Base-by-base conservation (phyloP, 2,888 invertebrate genomes). In the Eristalis intricaria region DNA sequence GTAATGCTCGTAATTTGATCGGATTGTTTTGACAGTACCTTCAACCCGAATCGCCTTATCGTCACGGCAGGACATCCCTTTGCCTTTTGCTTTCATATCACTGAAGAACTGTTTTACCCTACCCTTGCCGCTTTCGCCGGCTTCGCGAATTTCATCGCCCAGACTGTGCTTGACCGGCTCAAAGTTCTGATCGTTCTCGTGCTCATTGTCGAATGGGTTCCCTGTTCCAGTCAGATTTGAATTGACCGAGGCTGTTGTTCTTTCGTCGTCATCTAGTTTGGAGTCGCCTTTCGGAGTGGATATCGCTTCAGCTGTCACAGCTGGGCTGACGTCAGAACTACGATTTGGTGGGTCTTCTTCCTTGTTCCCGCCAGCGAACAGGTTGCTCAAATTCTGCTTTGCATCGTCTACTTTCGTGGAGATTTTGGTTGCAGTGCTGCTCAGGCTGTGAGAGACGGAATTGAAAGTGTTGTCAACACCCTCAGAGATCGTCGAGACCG, bases 221-320 rank as follows among this genome's bases (percentile, higher is more conserved):
- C 90, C 91, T 23, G 90, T 91, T 58, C 90, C 91, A 32, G 90
- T 91, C 60, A 91, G 90, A 65, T 91, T 92, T 0, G 93, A 93
- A 79, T 92, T 93, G 0, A 92, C 92, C 0, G 93, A 93, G 4
- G 92, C 93, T 1, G 93, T 93, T 11, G 93, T 93, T 0, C 92
- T 90, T 77, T 93, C 93, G 79, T 93, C 93, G 19, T 90, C 90
- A 29, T 90, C 90, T 8, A 56, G 43, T 3, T 86, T 87, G 8
- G 84, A 84, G 19, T 4, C 56, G n/a, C 73, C 80, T 19, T 86
- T 71, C 2, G 80, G 71, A 7, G 80, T 88, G 43, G 74, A 74
- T 1, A 56, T 38, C 15, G 80, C 78, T 8, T 84, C 85, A n/a
- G 80, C 61, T 4, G 83, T 78, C 10, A 66, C 58, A 11, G 71